Base-by-base conservation (phyloP, 35 echinoderm and acorn worm species). In the Anneissia japonica region DNA sequence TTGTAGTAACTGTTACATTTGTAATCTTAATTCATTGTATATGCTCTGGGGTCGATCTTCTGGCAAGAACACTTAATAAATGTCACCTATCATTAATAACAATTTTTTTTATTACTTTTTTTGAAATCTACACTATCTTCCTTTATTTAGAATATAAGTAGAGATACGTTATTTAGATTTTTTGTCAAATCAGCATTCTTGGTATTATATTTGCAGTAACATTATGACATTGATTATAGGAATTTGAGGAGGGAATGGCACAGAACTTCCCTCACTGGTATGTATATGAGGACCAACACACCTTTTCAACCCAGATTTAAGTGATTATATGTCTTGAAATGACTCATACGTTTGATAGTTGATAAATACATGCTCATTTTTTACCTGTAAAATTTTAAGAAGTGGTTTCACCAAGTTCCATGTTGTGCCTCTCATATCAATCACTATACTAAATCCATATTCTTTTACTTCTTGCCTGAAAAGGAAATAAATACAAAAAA, bases 381-480 rank as follows among this genome's bases (percentile, higher is more conserved):
- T 91, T 87, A 94, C 95, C 92, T 98, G 95, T 26, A 98, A 81
- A 34, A 86, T 80, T 73, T 98, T 98, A 16, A 93, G 89, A 7
- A 93, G 88, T 76, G 88, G 89, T 87, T 93, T 98, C 37, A 93
- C 87, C 45, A 89, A 88, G 33, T 82, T 90, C 95, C 91, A 98
- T 75, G 95, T 93, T 31, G 91, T 91, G 19, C 92, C 92, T 46
- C 95, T 83, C 82, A 93, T 93, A 75, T 98, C 95, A 89, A 98
- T 98, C 64, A 98, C 88, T 26, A 94, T 89, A 75, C 78, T 98
- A 72, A 98, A 98, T 32, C 95, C 95, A 86, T 84, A 83, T 6
- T 88, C 80, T 46, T 84, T 91, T 30, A 89, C 88, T 55, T 98
- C 95, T 46, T 98, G 92, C 89, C 95, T 93, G 75, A 16, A 31